These are phyloP conservation scores for Brachyrhaphis roseni DNA, from an alignment of 2,797 vertebrate species.

Conservation along the genomic window DNA sequence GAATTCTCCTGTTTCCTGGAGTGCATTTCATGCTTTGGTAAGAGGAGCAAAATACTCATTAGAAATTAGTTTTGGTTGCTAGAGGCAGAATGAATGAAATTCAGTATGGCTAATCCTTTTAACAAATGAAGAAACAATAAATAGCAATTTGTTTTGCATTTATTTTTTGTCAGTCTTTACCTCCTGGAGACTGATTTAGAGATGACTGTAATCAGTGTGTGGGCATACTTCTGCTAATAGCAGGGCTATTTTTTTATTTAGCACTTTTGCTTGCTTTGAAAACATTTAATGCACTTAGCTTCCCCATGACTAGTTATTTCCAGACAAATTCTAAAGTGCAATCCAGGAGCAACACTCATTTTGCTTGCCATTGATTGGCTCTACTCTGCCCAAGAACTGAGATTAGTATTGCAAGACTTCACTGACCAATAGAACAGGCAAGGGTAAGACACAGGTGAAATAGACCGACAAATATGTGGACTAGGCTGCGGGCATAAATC, in stretches of 20 bases:
- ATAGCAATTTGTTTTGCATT: background rate
- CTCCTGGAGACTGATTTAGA: background rate
- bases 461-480: no score
- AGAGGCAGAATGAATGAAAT: background rate
- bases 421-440: no score
- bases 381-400: background rate
- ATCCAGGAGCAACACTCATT: no score
- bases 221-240: no score
- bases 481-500: no score
- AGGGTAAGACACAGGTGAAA: no score
- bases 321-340: no score
- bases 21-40: background rate
- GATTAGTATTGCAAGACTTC: background rate
- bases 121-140: background rate
- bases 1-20: background rate
- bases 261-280: no score
- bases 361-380: background rate
- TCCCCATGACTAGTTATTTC: no score
- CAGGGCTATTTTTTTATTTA: no score
- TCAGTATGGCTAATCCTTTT: background rate
- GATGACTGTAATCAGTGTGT: background rate
- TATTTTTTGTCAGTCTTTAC: background rate
- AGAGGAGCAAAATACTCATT: background rate
- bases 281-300: no score
- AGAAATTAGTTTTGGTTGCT: background rate